Evolutionary conservation across 2,113 vertebrate species (phyloP).

Genomic region (Echinops telfairi): DNA sequence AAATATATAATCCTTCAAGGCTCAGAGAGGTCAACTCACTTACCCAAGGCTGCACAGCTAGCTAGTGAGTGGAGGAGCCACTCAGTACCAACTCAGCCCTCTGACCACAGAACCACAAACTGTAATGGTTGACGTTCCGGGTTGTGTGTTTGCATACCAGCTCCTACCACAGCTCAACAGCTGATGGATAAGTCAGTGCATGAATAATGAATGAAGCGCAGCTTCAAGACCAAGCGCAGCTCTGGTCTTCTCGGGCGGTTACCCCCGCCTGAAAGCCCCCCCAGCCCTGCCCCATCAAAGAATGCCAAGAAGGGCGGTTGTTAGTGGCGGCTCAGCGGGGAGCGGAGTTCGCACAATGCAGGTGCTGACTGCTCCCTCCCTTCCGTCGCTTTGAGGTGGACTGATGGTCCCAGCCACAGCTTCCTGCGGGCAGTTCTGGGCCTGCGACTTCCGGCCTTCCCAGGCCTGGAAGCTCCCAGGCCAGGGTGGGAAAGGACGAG

Average conservation of each 20-base stretch:
- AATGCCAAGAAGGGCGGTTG: slow-evolving; percentile 27
- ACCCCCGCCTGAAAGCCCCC: slow-evolving; percentile 6
- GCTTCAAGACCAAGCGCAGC: too few relatives aligned
- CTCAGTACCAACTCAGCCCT: not conserved
- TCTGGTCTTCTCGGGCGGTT: not conserved
- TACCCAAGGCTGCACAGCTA: not conserved
- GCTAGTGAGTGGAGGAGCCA: not conserved
- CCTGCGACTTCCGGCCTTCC: slow-evolving; percentile 25
- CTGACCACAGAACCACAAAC: not conserved
- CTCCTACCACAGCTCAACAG: not conserved
- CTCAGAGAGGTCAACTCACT: slow-evolving; percentile 5
- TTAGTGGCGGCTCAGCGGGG: slow-evolving; percentile 44
- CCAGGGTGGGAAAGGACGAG: not conserved
- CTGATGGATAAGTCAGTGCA: not conserved
- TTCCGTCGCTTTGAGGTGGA: slow-evolving; percentile 81
- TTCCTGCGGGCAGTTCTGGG: slow-evolving; percentile 71
- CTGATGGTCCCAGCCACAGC: slow-evolving; percentile 6
- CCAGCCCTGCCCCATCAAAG: not conserved
- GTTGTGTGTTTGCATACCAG: not conserved
- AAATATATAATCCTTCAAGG: not conserved
- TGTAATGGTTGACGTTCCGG: not conserved
- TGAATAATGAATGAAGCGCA: not conserved
- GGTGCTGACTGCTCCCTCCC: slow-evolving; percentile 79
- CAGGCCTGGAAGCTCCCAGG: not conserved
- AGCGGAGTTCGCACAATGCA: slow-evolving; percentile 76